Evolutionary conservation across 1,140 invertebrate genomes (phyloP), one percentile per base, ranked within the genome.

Genomic region (Mamestra configurata): DNA sequence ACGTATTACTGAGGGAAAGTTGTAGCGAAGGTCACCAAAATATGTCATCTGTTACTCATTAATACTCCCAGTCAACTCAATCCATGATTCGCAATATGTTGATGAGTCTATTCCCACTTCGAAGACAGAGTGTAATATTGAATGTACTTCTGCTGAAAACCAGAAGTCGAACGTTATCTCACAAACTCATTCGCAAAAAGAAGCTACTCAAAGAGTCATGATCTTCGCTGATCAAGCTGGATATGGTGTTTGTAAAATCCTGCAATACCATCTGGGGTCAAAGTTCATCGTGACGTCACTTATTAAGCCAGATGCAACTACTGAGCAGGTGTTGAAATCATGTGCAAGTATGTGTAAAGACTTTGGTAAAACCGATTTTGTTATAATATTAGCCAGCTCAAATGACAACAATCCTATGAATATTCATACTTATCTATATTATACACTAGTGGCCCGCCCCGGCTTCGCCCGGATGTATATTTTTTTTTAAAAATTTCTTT

Each of bases 351-450:
- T 59, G 24, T 59, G 55, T 59, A 59, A 59, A 31, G 55, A 59
- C 11, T 59, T 27, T 31, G 27, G 22, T 59, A 59, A 59, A 59
- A 7, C 55, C 8, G 55, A 59, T 59, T 59, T 7, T 59, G 24
- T 59, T 27, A 59, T 59, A 10, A 59, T 59, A 24, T 59, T 31
- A 31, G 11, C 55, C 4, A 22, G 55, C 24, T 13, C 55, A 59
- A 59, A 59, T 59, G 55, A 59, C 11, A 59, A 15, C 15, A 59
- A 31, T 59, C 22, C 24, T 13, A 27, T 59, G 24, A 27, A 31
- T 27, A 27, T 59, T 10, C 55, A 59, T 27, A 27, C 55, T 59
- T 59, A 59, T 59, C 13, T 59, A 31, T 31, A 59, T 59, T 59
- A 31, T 31, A n/a, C n/a, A n/a, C n/a, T n/a, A n/a, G n/a, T n/a